phyloP scores from a whole-genome alignment of 2,113 vertebrate species.

The Opisthocomus hoazin region DNA sequence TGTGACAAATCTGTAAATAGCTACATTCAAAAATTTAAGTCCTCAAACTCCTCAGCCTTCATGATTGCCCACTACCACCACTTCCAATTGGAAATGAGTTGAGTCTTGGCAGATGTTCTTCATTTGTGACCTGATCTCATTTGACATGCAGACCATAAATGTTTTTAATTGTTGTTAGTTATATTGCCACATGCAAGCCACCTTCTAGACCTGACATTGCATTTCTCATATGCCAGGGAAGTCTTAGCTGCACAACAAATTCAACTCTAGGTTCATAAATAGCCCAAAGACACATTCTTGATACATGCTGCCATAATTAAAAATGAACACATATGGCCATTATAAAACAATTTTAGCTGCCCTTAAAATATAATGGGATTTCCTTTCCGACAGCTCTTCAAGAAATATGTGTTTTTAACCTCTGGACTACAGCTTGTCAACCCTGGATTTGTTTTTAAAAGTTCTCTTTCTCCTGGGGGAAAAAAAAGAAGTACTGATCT shows the following conservation, averaged over 20 bases:
- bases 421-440: conserved; percentile 1
- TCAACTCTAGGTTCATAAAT: neutral
- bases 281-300: neutral
- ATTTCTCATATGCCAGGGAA: neutral
- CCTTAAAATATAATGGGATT: neutral
- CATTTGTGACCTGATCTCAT: neutral
- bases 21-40: neutral
- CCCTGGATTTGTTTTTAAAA: conserved; percentile 18
- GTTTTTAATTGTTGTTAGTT: neutral
- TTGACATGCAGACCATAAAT: neutral
- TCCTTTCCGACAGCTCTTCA: neutral
- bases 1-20: neutral
- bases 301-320: neutral
- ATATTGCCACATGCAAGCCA: neutral
- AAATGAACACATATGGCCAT: neutral
- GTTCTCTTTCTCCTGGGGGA: neutral
- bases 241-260: neutral
- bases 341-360: neutral
- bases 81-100: neutral
- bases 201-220: neutral
- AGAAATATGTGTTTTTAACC: neutral
- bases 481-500: neutral
- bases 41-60: neutral
- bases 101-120: neutral
- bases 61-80: neutral